Evolutionary conservation across 2,888 invertebrate genomes (phyloP), one percentile per base, ranked within the genome.

Genomic region (Uropetala carovei): DNA sequence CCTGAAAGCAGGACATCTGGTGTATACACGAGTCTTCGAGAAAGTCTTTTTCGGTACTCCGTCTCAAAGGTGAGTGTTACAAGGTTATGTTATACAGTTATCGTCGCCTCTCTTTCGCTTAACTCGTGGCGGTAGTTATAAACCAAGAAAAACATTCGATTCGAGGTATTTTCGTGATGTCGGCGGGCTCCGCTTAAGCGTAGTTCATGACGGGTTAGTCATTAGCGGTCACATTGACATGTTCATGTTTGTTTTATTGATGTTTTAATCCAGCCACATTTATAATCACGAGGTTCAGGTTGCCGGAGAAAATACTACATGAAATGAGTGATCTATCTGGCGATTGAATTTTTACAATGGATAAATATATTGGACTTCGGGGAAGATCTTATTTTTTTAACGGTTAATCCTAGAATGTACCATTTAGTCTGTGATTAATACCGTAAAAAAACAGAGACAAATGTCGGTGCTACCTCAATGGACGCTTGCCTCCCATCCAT

Each of bases 61-160:
- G 43, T 64, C 43, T 43, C 43, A 8, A 89, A 64, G 89, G 89
- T 89, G 89, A 89, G 89, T 64, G 16, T 27, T 22, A 16, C 27
- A 75, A 13, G 18, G 75, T 75, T 75, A 43, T 75, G 75, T 22
- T 27, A 75, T 75, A 75, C 11, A 22, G 75, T 22, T 75, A 75
- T 75, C 43, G 27, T 75, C 27, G 75, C 27, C 22, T 27, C 27
- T 10, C 11, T 13, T 27, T 75, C 27, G 75, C 27, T 13, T 27
- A 27, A 13, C 0, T 13, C 75, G 27, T 75, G 75, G 75, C 13
- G 11, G 11, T 18, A 27, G 13, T 75, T 3, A n/a, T 18, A 68
- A n/a, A 68, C 68, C 22, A 13, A 75, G 27, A 22, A 27, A 27
- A 27, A 7, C 27, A 13, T 27, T 10, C 27, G 8, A 13, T 27